phyloP scores from a whole-genome alignment of 2,797 vertebrate species.

The Crypturellus tataupa region DNA sequence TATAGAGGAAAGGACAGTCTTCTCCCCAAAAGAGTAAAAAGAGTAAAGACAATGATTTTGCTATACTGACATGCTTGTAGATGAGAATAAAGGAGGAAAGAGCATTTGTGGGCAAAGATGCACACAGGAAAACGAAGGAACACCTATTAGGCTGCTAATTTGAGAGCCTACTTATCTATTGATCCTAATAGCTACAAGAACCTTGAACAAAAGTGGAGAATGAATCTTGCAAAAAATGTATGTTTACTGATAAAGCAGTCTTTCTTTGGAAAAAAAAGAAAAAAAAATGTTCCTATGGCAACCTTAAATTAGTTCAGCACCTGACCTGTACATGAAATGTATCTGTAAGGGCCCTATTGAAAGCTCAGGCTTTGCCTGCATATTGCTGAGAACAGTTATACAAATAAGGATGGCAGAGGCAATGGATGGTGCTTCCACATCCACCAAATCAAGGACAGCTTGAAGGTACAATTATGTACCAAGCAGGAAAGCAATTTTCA shows the following conservation, averaged over 20 bases:
- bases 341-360: background rate
- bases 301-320: slow-evolving; percentile 14
- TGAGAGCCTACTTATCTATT: background rate
- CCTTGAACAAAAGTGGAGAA: background rate
- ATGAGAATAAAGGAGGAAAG: background rate
- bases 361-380: background rate
- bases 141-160: background rate
- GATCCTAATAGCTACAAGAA: background rate
- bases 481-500: background rate
- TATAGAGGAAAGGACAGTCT: background rate
- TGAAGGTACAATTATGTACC: accelerated
- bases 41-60: background rate
- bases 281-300: background rate
- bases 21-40: background rate
- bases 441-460: background rate
- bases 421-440: background rate
- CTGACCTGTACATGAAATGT: background rate
- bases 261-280: background rate
- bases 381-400: background rate
- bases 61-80: background rate
- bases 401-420: background rate
- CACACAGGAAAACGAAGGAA: background rate
- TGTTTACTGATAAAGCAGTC: background rate
- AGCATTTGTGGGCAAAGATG: background rate
- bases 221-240: background rate